Conservation (phyloP, 64 coral and sea anemone genomes). For the Stichodactyla helianthus region DNA sequence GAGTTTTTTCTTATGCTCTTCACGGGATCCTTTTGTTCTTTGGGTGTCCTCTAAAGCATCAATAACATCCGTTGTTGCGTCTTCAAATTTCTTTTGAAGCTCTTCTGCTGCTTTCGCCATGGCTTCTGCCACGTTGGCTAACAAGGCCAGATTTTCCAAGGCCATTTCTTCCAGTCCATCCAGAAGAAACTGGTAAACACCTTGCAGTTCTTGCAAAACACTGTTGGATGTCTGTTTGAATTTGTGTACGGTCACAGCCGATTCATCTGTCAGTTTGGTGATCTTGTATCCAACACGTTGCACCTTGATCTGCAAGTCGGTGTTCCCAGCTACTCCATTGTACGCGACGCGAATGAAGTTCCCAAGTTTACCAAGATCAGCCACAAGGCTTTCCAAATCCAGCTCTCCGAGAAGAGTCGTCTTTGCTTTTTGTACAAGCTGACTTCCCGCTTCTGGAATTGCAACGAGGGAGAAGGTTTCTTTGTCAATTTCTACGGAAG, state of each 20-base stretch:
- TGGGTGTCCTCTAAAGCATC: slow-evolving; percentile 54
- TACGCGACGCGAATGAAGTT: slow-evolving; percentile 44
- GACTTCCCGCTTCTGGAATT: slow-evolving; percentile 32
- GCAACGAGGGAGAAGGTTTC: slow-evolving; percentile 32
- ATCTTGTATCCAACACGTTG: slow-evolving; percentile 53
- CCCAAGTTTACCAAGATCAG: slow-evolving; percentile 59
- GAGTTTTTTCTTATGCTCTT: slow-evolving; percentile 20
- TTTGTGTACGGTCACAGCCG: slow-evolving; percentile 48
- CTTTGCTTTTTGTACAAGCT: slow-evolving; percentile 18
- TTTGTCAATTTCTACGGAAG: slow-evolving; percentile 16
- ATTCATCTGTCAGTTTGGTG: slow-evolving; percentile 52
- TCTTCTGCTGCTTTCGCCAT: slow-evolving; percentile 52
- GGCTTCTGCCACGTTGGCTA: slow-evolving; percentile 11
- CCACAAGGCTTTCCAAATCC: slow-evolving; percentile 44
- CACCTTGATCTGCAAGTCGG: slow-evolving; percentile 57
- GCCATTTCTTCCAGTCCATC: slow-evolving; percentile 66
- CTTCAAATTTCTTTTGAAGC: slow-evolving; percentile 37
- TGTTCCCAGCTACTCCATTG: slow-evolving; percentile 56
- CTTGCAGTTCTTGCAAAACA: slow-evolving; percentile 27
- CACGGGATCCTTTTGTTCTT: slow-evolving; percentile 28
- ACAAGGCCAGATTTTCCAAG: slow-evolving; percentile 30
- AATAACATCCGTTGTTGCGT: slow-evolving; percentile 25
- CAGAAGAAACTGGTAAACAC: slow-evolving; percentile 44
- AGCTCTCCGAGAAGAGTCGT: slow-evolving; percentile 16
- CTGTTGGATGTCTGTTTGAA: slow-evolving; percentile 36